Evolutionary conservation across 2,113 vertebrate genomes (phyloP), one percentile per base, ranked within the genome.

Genomic region (Strix uralensis): DNA sequence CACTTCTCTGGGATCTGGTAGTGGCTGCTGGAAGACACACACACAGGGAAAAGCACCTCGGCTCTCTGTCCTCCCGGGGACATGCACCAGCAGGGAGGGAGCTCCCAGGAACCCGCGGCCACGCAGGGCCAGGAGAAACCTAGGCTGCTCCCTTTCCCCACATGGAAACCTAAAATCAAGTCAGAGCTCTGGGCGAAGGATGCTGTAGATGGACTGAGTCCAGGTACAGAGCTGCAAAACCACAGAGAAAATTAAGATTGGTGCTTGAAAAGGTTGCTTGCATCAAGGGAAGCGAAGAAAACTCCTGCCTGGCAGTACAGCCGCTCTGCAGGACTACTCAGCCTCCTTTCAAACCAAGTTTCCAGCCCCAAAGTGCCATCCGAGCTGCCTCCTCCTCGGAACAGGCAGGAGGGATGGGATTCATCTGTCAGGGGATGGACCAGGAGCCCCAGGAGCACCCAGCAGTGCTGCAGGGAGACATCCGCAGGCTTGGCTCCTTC

Each of bases 51-150:
- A 52, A 44, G 38, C 47, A 72, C 75, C 57, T 70, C 7, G 0
- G 42, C 26, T 46, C 42, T 55, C 63, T 5, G 2, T 32, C 46
- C 49, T 55, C 58, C 42, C 6, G 10, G 32, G 34, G 26, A 62
- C n/a, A 11, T 0, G 2, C 3, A 3, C 11, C 27, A 42, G 16
- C 3, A 1, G 29, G 9, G 47, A 77, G 8, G 29, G 46, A 88
- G 59, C 22, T 92, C n/a, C 11, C 42, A 58, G n/a, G 21, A 10
- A 71, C 57, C 34, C 58, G 40, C 0, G 0, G 27, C 52, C 23
- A 49, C 0, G 0, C 17, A 29, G 7, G n/a, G 38, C n/a, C 66
- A 58, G 34, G 40, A 59, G 11, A n/a, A 8, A 66, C 21, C 7
- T 34, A 5, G 5, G 25, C 57, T 61, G 69, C 62, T 65, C 52